Evolutionary conservation across 2,888 invertebrate species (phyloP), one percentile per base, ranked within the genome.

Genomic region (Omphaloscelis lunosa): DNA sequence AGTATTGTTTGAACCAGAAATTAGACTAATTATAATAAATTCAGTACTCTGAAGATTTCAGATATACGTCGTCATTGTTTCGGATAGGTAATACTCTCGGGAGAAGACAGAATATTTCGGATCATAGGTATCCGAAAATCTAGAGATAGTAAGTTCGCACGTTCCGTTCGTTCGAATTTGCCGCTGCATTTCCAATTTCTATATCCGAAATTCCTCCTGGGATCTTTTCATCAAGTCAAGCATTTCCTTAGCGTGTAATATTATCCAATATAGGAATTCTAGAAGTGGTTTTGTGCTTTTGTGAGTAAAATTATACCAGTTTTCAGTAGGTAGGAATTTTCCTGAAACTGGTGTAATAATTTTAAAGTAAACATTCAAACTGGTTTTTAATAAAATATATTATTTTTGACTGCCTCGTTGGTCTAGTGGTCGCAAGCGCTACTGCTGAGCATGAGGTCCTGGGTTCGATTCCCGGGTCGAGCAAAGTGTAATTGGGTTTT

Each of bases 171-270:
- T 41, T 69, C 41, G 62, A 77, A 71, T 82, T 82, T 82, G 27
- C 61, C 34, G 58, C 51, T 80, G 77, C 82, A 82, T 80, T 80
- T 67, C 70, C 80, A 77, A 77, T 71, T 82, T 82, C 70, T 80
- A 58, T 77, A 71, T 77, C 12, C 56, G n/a, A 62, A 62, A 71
- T 66, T 58, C 77, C 82, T 77, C 77, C 15, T 39, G 80, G 80
- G 82, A 80, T 71, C 77, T 77, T 62, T 82, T 82, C 70, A 80
- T 82, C 82, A 71, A 77, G 61, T 67, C 61, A 15, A 70, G 61
- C 58, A 77, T 77, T 82, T 71, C 80, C 77, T 71, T 71, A 15
- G 77, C 41, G 61, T 61, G 41, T 58, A 61, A 48, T 9, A 20
- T 76, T 48, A 81, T 29, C 17, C 23, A 8, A 39, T 72, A 56